A percentile compares a stretch with the other conserved stretches of the same genome.
phyloP scores from a whole-genome alignment of 2,113 vertebrate genomes.

The Alces alces region DNA sequence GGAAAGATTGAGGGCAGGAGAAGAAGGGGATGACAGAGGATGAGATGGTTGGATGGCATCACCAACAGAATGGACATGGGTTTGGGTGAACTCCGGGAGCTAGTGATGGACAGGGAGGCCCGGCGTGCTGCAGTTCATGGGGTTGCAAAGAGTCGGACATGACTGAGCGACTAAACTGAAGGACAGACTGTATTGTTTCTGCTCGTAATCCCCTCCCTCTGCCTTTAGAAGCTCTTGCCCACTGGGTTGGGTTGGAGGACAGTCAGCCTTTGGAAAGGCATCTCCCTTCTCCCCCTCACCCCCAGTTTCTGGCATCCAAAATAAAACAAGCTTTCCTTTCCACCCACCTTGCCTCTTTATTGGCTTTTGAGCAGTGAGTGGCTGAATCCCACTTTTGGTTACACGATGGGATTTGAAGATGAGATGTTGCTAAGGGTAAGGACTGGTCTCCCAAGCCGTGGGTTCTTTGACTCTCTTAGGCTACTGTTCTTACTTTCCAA shows the following conservation, averaged over 20 bases:
- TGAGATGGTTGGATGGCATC: neutral
- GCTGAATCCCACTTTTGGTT: neutral
- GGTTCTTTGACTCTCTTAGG: neutral
- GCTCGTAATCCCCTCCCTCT: fast-evolving
- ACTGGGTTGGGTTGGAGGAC: neutral
- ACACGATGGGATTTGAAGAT: fast-evolving
- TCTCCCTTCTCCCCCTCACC: neutral
- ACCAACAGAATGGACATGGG: neutral
- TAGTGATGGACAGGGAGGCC: neutral
- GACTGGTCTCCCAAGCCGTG: neutral
- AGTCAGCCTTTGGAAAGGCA: neutral
- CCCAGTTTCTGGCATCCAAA: neutral
- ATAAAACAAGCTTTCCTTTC: neutral
- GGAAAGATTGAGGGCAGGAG: neutral
- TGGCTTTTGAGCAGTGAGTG: neutral
- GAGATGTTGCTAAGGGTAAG: neutral
- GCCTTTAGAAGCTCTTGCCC: neutral
- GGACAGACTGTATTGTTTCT: neutral
- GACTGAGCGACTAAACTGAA: neutral
- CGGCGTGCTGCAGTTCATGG: neutral
- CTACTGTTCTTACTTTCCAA: too few relatives aligned
- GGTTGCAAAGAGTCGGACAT: fast-evolving
- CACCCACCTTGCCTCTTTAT: neutral
- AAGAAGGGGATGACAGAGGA: neutral
- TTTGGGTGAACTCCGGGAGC: neutral